Evolutionary conservation across 2,113 vertebrate genomes (phyloP).

Genomic region (Centropristis striata): DNA sequence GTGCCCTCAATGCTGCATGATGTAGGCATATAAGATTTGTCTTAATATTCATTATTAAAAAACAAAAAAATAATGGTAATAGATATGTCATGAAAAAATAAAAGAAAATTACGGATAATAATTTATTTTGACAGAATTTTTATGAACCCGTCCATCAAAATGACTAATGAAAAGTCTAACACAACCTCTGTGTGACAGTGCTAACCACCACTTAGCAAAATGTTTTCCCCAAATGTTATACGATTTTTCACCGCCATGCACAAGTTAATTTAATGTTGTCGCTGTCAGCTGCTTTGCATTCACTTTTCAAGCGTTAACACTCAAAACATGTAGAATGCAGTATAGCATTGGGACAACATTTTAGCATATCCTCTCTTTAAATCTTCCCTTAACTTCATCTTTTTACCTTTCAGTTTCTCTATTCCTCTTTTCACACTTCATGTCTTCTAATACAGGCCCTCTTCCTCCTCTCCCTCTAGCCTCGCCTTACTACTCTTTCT

Average conservation of each 20-base stretch:
- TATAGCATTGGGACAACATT: neutral
- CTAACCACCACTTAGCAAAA: neutral
- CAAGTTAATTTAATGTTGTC: neutral
- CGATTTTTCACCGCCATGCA: neutral
- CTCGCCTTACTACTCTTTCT: neutral
- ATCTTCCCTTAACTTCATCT: neutral
- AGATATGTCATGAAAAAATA: too few relatives aligned
- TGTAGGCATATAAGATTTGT: too few relatives aligned
- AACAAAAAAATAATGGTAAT: too few relatives aligned
- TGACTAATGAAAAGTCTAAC: too few relatives aligned
- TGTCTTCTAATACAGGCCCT: neutral
- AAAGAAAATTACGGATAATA: too few relatives aligned
- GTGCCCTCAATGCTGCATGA: too few relatives aligned
- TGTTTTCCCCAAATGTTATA: neutral
- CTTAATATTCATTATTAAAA: too few relatives aligned
- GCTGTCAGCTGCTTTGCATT: neutral
- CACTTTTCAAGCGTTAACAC: neutral
- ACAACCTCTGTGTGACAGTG: too few relatives aligned
- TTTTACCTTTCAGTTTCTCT: neutral
- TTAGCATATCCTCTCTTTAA: neutral
- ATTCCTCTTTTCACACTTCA: neutral
- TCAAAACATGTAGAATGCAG: neutral
- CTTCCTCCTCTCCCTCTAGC: neutral
- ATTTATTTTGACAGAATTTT: too few relatives aligned
- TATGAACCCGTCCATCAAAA: too few relatives aligned